Conservation (phyloP, 2,888 invertebrate genomes). For the Leucoptera coffeella region DNA sequence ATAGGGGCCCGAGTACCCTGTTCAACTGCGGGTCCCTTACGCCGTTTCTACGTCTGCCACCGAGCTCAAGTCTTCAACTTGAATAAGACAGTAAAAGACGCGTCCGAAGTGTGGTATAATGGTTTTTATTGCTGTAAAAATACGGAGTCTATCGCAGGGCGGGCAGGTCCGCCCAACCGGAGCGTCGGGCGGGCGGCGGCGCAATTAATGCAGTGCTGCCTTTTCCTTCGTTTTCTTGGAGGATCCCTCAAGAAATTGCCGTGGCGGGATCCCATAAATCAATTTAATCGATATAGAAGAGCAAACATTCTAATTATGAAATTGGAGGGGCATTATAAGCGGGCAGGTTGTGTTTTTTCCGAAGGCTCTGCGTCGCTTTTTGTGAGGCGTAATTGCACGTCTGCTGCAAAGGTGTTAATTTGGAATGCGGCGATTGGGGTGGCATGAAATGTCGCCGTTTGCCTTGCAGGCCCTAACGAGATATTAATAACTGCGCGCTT, state of each 20-base stretch:
- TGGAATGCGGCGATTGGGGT: slow-evolving; percentile 4
- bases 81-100: slow-evolving; percentile 37
- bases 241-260: too few species aligned
- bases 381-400: slow-evolving; percentile 4
- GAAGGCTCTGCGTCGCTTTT: too few species aligned
- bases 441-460: slow-evolving; percentile 3
- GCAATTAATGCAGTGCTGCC: slow-evolving; percentile 5
- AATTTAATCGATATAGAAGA: too few species aligned
- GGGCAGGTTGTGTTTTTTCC: too few species aligned
- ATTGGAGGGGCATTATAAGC: too few species aligned
- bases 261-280: too few species aligned
- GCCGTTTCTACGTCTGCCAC: slow-evolving; percentile 33
- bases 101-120: slow-evolving; percentile 8
- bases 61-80: slow-evolving; percentile 19
- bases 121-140: slow-evolving; percentile 4
- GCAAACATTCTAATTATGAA: too few species aligned
- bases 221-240: too few species aligned
- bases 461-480: too few species aligned
- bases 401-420: slow-evolving; percentile 5
- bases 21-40: slow-evolving; percentile 21
- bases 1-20: slow-evolving; percentile 24
- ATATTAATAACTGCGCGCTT: too few species aligned
- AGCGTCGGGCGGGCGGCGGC: slow-evolving; percentile 3
- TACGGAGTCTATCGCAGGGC: slow-evolving; percentile 1
- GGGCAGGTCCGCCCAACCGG: slow-evolving; percentile 2